phyloP scores from a whole-genome alignment of 2,888 invertebrate species.

The Morpho helenor region DNA sequence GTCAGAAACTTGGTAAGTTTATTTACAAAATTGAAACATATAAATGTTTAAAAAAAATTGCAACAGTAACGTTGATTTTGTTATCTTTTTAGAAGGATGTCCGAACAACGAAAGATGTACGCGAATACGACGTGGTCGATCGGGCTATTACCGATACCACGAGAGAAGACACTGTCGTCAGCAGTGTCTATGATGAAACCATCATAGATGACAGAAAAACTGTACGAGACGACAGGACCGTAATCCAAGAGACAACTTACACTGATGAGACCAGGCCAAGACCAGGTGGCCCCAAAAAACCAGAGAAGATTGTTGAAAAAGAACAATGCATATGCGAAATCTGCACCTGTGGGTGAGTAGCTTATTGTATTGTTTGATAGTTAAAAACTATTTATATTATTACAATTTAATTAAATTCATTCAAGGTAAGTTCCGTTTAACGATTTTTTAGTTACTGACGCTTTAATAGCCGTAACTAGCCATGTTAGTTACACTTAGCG shows the following conservation, averaged over 20 bases:
- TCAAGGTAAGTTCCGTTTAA: no score
- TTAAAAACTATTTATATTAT: no score
- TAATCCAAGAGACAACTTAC: slow-evolving; percentile 54
- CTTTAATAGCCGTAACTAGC: no score
- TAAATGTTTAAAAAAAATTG: not conserved
- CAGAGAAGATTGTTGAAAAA: slow-evolving; percentile 70
- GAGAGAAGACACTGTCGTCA: slow-evolving; percentile 62
- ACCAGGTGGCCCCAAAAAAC: slow-evolving; percentile 65
- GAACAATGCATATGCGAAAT: slow-evolving; percentile 94
- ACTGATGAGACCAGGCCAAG: slow-evolving; percentile 61
- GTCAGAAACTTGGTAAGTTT: slow-evolving; percentile 74
- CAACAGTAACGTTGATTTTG: not conserved
- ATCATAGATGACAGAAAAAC: slow-evolving; percentile 68
- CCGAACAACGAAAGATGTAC: slow-evolving; percentile 69
- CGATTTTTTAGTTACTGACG: no score
- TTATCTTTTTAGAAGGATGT: slow-evolving; percentile 63
- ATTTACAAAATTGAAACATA: not conserved
- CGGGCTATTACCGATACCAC: slow-evolving; percentile 69
- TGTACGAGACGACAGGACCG: slow-evolving; percentile 67
- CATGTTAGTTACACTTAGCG: no score
- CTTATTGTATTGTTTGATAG: no score
- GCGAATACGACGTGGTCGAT: slow-evolving; percentile 73
- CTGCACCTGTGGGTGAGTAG: slow-evolving; percentile 93
- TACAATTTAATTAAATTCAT: no score
- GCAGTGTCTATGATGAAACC: slow-evolving; percentile 68